These are phyloP conservation scores for Eupeodes latifasciatus DNA, from an alignment of 2,888 invertebrate genomes.

Conservation along the genomic window DNA sequence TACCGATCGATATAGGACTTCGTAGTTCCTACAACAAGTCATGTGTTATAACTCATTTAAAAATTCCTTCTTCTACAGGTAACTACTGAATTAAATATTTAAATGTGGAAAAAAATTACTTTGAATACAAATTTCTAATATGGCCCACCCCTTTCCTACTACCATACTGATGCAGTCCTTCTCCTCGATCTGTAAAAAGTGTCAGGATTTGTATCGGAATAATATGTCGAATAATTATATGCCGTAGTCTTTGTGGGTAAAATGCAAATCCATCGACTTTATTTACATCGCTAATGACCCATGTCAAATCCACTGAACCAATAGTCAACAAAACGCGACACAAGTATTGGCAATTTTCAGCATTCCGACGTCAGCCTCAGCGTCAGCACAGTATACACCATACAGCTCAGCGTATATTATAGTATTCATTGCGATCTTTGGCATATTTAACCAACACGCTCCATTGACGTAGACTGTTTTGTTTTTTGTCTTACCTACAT, in stretches of 20 bases:
- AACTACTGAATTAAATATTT: too few species aligned
- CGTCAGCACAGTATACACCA: constrained; percentile 23
- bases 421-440: constrained; percentile 56
- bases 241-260: constrained; percentile 37
- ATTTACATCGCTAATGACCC: constrained; percentile 75
- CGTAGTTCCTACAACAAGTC: too few species aligned
- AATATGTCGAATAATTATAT: constrained; percentile 51
- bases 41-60: too few species aligned
- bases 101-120: background rate
- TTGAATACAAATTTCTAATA: background rate
- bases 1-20: too few species aligned
- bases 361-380: constrained; percentile 65
- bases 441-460: constrained; percentile 66
- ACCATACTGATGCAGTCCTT: background rate
- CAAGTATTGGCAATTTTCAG: constrained; percentile 64
- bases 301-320: constrained; percentile 73
- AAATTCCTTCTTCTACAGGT: too few species aligned
- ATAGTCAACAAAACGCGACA: constrained; percentile 68
- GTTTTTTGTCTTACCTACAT: background rate
- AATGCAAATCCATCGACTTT: constrained; percentile 59
- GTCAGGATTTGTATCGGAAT: constrained; percentile 33
- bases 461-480: constrained; percentile 39
- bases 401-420: constrained; percentile 11
- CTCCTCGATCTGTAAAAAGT: background rate
- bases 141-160: background rate